Base-by-base conservation (phyloP, 2,888 invertebrate genomes). In the Erebia epiphron region DNA sequence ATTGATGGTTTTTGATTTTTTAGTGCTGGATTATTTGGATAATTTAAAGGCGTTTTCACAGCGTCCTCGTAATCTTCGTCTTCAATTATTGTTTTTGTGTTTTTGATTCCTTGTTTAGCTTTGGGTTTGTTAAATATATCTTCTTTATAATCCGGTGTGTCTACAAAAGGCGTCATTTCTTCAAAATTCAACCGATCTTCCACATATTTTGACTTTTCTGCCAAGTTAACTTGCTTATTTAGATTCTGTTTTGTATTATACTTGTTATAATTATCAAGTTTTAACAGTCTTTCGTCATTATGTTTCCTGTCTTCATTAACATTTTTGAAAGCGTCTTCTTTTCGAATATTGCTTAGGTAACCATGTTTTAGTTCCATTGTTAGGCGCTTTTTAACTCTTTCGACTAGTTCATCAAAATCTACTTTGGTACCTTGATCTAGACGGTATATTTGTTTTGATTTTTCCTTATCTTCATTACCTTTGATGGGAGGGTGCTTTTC, bases 351-450 rank as follows among this genome's bases (percentile, higher is more conserved):
- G 14, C 56, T 16, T 26, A 58, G 16, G n/a, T 61, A 61, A 41
- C 60, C 70, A 10, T 65, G 41, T 61, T 67, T 70, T 0, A 74
- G 52, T 54, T 74, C 74, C 13, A 64, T 56, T 13, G 70, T 60
- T 8, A 74, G 10, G 5, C 74, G 41, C 41, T 73, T 71, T 54
- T 73, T 74, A 4, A 74, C 74, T 67, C 73, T 70, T 43, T 74
- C 73, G 1, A 74, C 73, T 11, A 74, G 41, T 57, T 74, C 70
- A 7, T 74, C 74, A 50, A 74, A 74, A 65, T 74, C 70, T 13
- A 72, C 60, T 13, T 69, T 69, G 0, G 50, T 61, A 10, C 26
- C 58, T 26, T 69, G 56, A 41, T 21, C 8, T 14, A 67, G 14
- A 14, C 14, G 8, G n/a, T 35, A 63, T 21, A 8, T 60, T 11